Conservation (phyloP, 2,113 vertebrate species). For the cat (Felis catus) region DNA sequence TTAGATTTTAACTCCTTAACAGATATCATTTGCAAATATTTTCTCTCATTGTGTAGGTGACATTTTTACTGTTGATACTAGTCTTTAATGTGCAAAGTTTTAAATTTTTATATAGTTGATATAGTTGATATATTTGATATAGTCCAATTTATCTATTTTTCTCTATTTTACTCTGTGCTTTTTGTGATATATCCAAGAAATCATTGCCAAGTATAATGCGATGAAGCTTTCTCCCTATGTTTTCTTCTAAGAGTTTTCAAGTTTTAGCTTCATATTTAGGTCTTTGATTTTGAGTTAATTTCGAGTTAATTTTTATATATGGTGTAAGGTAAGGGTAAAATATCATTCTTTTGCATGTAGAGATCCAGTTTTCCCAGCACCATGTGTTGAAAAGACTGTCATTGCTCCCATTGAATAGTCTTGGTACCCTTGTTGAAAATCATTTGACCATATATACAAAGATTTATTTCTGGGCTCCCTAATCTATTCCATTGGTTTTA, state of each 20-base stretch:
- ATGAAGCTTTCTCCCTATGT: neutral
- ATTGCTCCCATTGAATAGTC: neutral
- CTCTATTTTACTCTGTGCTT: neutral
- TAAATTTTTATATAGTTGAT: neutral
- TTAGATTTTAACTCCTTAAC: neutral
- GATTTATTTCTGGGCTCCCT: neutral
- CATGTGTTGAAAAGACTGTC: neutral
- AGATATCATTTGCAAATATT: neutral
- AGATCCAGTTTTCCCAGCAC: neutral
- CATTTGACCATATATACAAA: neutral
- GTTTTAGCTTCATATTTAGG: neutral
- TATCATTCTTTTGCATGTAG: neutral
- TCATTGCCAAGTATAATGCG: neutral
- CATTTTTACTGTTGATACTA: neutral
- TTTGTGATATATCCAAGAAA: neutral
- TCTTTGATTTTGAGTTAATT: neutral
- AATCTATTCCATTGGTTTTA: neutral
- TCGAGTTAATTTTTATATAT: neutral
- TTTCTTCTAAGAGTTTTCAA: neutral
- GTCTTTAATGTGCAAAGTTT: neutral
- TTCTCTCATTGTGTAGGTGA: neutral
- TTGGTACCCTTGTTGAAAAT: neutral
- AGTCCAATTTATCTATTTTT: neutral
- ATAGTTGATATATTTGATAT: neutral
- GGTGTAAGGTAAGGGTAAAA: neutral